phyloP scores from a whole-genome alignment of 2,113 vertebrate genomes.

The Heteronetta atricapilla region DNA sequence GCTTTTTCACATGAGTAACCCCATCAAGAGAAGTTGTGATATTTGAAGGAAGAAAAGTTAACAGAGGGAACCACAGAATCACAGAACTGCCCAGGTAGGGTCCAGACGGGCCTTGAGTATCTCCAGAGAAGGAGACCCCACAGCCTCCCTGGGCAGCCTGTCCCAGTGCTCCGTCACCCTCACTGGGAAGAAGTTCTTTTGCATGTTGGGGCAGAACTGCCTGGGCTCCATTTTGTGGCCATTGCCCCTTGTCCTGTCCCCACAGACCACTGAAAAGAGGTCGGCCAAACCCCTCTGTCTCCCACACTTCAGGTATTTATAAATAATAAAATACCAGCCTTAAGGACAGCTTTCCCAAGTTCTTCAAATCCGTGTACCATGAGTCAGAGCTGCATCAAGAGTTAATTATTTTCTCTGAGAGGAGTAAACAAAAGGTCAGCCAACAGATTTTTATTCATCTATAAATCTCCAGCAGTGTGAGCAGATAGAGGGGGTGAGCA shows the following conservation, averaged over 20 bases:
- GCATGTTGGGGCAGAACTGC: no score
- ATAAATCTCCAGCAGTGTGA: background rate
- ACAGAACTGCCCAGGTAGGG: no score
- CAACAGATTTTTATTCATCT: background rate
- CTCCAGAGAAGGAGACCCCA: no score
- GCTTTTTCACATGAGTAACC: background rate
- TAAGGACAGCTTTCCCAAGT: background rate
- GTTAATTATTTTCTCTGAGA: background rate
- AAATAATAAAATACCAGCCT: background rate
- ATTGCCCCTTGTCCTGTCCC: no score
- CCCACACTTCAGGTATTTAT: no score
- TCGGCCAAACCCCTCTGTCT: no score
- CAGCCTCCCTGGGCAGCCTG: no score
- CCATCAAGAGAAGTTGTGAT: rapidly evolving
- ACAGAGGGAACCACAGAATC: background rate
- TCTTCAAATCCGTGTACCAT: background rate
- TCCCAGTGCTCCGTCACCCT: no score
- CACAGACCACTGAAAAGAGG: no score
- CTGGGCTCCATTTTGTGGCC: no score
- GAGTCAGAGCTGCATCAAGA: background rate
- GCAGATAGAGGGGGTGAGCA: background rate
- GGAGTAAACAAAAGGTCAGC: background rate
- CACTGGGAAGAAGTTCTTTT: no score
- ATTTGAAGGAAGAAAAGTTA: background rate
- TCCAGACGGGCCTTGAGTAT: no score